Evolutionary conservation across 2,113 vertebrate species (phyloP).

Genomic region (Podilymbus podiceps): DNA sequence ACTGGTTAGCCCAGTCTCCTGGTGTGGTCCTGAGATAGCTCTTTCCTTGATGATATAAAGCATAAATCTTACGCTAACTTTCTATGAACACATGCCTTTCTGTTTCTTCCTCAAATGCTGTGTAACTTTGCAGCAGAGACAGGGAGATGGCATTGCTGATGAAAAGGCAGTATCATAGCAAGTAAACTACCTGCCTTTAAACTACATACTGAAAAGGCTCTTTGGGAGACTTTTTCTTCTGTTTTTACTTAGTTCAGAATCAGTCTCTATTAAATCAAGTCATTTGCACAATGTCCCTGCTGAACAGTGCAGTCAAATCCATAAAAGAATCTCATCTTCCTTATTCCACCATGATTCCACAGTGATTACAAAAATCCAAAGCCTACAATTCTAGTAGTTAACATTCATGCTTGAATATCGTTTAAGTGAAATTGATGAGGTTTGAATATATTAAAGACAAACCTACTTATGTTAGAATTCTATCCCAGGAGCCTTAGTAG

Average conservation of each 20-base stretch:
- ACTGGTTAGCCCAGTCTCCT: background rate
- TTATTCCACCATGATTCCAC: slow-evolving; percentile 27
- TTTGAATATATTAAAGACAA: slow-evolving; percentile 52
- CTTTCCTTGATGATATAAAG: background rate
- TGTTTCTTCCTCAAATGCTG: background rate
- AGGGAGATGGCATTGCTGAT: background rate
- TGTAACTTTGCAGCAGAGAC: background rate
- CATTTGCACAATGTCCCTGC: background rate
- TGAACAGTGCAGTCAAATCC: background rate
- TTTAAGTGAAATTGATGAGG: slow-evolving; percentile 49
- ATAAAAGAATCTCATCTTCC: slow-evolving; percentile 4
- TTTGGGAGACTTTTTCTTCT: background rate
- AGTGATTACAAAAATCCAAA: slow-evolving; percentile 27
- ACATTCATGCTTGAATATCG: slow-evolving; percentile 40
- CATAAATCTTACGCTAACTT: background rate
- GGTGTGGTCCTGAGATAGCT: background rate
- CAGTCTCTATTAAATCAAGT: slow-evolving; percentile 20
- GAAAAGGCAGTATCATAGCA: background rate
- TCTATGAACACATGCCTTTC: background rate
- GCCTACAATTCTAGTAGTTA: background rate
- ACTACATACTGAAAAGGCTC: background rate
- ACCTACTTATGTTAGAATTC: background rate
- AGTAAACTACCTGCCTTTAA: background rate
- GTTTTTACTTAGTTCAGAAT: slow-evolving; percentile 16
- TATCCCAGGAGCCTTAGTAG: background rate